Conservation (phyloP, 2,888 invertebrate genomes). For the Apamea sordens region DNA sequence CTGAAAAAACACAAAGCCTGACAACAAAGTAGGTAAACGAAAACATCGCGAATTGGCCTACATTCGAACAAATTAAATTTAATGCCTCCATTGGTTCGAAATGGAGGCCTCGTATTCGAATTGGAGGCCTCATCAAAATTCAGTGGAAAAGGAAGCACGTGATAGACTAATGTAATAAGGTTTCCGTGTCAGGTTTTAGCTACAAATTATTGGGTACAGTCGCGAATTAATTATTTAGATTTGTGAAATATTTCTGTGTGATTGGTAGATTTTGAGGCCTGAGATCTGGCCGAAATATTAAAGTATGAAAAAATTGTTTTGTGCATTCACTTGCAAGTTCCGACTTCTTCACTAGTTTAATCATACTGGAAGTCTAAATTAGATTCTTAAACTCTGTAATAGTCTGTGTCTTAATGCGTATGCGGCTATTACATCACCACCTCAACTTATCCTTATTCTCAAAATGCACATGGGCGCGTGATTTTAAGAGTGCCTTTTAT, state of each 20-base stretch:
- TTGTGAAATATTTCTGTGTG: background rate
- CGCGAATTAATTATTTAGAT: constrained; percentile 33
- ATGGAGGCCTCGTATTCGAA: constrained; percentile 8
- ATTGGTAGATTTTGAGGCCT: constrained; percentile 15
- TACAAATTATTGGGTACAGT: constrained; percentile 26
- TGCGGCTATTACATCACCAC: no score
- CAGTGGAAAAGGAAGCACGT: constrained; percentile 47
- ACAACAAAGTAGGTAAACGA: background rate
- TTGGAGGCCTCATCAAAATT: constrained; percentile 22
- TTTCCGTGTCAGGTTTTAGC: constrained; percentile 29
- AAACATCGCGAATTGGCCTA: constrained; percentile 27
- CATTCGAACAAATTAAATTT: constrained; percentile 47
- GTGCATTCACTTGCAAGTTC: background rate
- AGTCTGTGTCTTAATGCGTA: background rate
- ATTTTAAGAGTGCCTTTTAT: no score
- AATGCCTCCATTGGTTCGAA: constrained; percentile 34
- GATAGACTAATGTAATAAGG: constrained; percentile 42
- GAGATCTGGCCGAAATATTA: background rate
- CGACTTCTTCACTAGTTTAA: background rate
- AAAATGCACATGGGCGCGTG: no score
- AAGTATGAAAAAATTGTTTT: background rate
- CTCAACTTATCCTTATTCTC: no score
- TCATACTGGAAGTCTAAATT: background rate
- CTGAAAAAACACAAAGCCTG: background rate
- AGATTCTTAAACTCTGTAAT: background rate